Evolutionary conservation across 2,113 vertebrate genomes (phyloP), one percentile per base, ranked within the genome.

Genomic region (Phycodurus eques): DNA sequence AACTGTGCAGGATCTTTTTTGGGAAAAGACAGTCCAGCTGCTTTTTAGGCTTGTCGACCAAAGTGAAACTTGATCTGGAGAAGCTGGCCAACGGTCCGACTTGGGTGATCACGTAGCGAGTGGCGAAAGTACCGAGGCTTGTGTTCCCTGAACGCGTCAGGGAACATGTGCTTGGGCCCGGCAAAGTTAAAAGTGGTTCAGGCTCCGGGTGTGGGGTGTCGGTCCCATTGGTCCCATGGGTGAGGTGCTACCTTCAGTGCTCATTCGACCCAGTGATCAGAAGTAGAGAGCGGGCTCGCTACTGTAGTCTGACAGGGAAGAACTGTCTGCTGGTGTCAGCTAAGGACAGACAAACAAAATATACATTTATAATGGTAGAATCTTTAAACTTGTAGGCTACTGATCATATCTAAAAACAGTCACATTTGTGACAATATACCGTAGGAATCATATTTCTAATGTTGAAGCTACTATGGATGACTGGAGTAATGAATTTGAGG

Each of bases 261-360:
- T 27, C 71, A 72, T 63, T 67, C 63, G 72, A 76, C 68, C 39
- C 64, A 60, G 2, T 1, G 75, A 59, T 96, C 93, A 99, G 90
- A 99, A 99, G 75, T 98, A 98, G 20, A 99, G 96, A 3, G 98
- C 98, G 0, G 96, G 96, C 80, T 98, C 96, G 1, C 97, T 98
- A 89, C 95, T 95, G 94, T 96, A 98, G 91, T 96, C 97, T 0
- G 96, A 94, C 65, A 96, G 94, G 1, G 94, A 92, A 0, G 92
- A 91, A 88, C 92, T 93, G 80, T 95, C 93, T 0, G 95, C 96
- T 0, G 96, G 97, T 0, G 96, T 98, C 80, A 99, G 94, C 97
- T 98, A 84, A 72, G 78, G 83, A 73, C 54, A 39, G 35, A 39
- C 35, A 39, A 39, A 39, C 35, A 39, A 39, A 39, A 39, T 5